Percentiles rank a stretch among this genome's conserved stretches.
These are phyloP conservation scores for Xiphophorus hellerii DNA, from an alignment of 2,113 vertebrate genomes.

Conservation along the genomic window DNA sequence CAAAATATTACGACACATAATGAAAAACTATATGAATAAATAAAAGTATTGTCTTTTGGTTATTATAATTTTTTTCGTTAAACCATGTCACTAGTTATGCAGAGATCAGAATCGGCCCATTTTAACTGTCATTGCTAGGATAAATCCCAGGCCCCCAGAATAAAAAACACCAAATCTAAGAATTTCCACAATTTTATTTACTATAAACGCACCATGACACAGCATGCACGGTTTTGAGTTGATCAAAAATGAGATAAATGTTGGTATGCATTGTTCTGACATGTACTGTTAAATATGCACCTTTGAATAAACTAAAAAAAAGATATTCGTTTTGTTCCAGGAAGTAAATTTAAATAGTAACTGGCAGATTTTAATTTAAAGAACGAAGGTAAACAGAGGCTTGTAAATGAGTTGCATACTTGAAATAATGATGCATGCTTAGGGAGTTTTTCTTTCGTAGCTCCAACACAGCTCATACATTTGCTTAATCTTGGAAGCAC, in stretches of 20 bases:
- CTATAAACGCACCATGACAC: neutral
- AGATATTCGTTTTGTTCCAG: no score
- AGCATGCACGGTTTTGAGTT: neutral
- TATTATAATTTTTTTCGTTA: neutral
- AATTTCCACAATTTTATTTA: neutral
- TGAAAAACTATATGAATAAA: neutral
- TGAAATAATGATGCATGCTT: neutral
- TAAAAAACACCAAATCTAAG: neutral
- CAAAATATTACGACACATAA: neutral
- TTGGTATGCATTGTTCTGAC: neutral
- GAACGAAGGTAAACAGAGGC: no score
- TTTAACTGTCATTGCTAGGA: neutral
- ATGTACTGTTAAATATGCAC: neutral
- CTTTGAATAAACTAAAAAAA: no score
- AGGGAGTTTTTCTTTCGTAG: neutral
- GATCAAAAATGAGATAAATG: neutral
- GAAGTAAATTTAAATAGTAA: neutral
- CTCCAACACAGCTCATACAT: constrained; percentile 30
- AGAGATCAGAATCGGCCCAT: neutral
- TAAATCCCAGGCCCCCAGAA: neutral
- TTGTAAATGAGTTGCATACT: neutral
- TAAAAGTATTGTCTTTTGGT: neutral
- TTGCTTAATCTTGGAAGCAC: constrained; percentile 39
- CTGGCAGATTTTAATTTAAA: neutral
- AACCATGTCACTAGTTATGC: neutral